Evolutionary conservation across 2,888 invertebrate species (phyloP).

Genomic region (Thymelicus lineola): DNA sequence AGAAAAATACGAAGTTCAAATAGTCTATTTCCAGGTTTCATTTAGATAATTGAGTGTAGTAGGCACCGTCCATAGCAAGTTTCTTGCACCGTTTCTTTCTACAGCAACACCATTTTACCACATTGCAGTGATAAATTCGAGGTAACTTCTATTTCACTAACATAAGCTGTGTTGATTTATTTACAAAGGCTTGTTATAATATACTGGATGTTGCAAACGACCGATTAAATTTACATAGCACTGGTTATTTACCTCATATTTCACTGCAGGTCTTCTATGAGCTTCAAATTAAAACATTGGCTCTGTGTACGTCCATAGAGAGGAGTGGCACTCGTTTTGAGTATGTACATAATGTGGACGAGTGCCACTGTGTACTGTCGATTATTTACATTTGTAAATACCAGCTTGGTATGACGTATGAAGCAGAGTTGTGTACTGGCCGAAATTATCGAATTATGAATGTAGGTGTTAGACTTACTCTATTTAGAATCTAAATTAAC

Average conservation of each 20-base stretch:
- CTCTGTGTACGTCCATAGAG: conserved; percentile 33
- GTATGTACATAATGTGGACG: conserved; percentile 50
- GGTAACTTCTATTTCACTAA: too few species aligned
- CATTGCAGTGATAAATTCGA: too few species aligned
- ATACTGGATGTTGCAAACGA: neutral
- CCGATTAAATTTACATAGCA: conserved; percentile 21
- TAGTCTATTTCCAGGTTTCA: too few species aligned
- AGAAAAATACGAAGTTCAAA: too few species aligned
- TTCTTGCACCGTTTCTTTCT: too few species aligned
- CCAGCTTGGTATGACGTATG: conserved; percentile 10
- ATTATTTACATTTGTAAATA: conserved; percentile 48
- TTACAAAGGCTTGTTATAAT: too few species aligned
- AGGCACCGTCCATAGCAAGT: too few species aligned
- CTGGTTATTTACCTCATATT: conserved; percentile 26
- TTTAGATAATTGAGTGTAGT: too few species aligned
- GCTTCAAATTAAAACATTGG: conserved; percentile 36
- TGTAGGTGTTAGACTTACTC: neutral
- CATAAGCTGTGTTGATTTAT: too few species aligned
- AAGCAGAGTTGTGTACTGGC: neutral
- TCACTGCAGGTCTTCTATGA: conserved; percentile 27
- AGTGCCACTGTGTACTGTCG: conserved; percentile 48
- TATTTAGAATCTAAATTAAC: neutral
- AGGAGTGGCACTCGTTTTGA: conserved; percentile 43
- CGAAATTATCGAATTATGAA: neutral
- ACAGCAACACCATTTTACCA: too few species aligned